phyloP scores from a whole-genome alignment of 1,140 invertebrate genomes.

The Drosophila equinoxialis region DNA sequence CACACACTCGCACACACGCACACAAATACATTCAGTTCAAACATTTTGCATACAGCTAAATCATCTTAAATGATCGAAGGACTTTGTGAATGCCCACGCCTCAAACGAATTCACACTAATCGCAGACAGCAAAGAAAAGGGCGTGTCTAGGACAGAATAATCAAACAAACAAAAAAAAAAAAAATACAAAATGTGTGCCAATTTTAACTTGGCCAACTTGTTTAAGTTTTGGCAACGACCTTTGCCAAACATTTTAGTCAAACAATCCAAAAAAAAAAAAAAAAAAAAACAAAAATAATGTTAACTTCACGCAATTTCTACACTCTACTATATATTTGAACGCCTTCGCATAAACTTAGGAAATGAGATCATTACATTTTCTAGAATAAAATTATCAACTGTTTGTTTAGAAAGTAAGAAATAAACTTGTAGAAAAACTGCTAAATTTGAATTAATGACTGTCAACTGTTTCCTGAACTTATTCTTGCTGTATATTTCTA shows the following conservation, averaged over 20 bases:
- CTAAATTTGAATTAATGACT: not conserved
- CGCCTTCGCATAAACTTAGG: too few relatives aligned
- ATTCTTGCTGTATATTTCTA: too few relatives aligned
- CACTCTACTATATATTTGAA: not conserved
- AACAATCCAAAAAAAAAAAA: not conserved
- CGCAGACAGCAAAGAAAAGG: not conserved
- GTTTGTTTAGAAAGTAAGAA: not conserved
- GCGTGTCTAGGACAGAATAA: slow-evolving; percentile 25
- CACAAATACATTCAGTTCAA: slow-evolving; percentile 1
- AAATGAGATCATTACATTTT: too few relatives aligned
- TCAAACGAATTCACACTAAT: too few relatives aligned
- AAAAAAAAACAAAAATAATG: slow-evolving; percentile 18
- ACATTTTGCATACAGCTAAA: slow-evolving; percentile 47
- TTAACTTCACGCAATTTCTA: not conserved
- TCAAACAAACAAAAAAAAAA: not conserved
- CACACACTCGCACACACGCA: not conserved
- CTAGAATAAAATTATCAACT: too few relatives aligned
- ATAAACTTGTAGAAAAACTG: not conserved
- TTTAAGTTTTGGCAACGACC: slow-evolving; percentile 43
- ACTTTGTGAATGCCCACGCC: slow-evolving; percentile 39
- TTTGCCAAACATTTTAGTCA: not conserved
- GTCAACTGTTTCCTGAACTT: too few relatives aligned
- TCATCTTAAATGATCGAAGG: slow-evolving; percentile 52
- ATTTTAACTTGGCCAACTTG: slow-evolving; percentile 33
- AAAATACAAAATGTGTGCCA: slow-evolving; percentile 48